A percentile compares a stretch with the other conserved stretches of the same genome.
Conservation (phyloP, 2,888 invertebrate genomes). For the Coelogynopora nodosa region DNA sequence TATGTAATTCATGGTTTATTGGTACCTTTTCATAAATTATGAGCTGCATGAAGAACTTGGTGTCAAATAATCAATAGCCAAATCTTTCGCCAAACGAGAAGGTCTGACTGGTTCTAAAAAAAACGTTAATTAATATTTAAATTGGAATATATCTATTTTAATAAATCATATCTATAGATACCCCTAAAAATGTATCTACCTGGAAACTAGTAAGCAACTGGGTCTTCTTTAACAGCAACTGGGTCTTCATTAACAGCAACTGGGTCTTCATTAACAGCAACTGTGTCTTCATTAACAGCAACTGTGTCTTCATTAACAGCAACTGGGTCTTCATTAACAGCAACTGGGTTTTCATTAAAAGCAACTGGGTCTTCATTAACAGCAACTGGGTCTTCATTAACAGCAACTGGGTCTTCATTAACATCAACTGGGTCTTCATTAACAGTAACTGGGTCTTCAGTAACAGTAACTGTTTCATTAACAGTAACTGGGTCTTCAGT, state of each 20-base stretch:
- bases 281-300: neutral
- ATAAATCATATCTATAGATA: neutral
- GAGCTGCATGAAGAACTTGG: neutral
- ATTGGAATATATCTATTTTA: neutral
- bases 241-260: neutral
- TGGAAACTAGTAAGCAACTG: neutral
- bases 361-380: neutral
- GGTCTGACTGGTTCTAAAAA: neutral
- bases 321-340: neutral
- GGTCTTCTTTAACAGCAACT: neutral
- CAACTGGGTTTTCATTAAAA: neutral
- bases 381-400: neutral
- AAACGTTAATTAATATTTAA: neutral
- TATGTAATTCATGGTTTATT: neutral
- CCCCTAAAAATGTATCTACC: neutral
- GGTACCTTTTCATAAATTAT: neutral
- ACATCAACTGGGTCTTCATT: neutral
- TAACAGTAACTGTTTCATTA: neutral
- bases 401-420: neutral
- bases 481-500: neutral
- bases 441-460: neutral
- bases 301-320: neutral
- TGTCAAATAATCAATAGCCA: neutral
- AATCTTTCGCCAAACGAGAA: neutral
- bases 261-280: neutral